phyloP scores from a whole-genome alignment of 1,140 invertebrate species.

The Drosophila ohnishii region DNA sequence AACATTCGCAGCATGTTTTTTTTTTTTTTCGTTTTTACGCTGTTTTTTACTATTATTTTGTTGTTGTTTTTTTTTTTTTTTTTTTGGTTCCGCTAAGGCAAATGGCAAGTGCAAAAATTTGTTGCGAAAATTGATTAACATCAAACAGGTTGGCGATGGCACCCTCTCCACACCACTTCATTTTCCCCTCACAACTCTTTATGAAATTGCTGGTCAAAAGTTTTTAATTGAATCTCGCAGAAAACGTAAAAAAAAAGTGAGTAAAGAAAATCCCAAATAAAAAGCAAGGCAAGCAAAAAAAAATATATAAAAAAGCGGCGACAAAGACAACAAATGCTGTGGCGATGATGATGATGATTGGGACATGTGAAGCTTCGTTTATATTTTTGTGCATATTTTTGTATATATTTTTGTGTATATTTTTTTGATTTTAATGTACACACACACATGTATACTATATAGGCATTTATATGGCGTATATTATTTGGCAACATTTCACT shows the following conservation, averaged over 20 bases:
- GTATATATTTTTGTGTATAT: slow-evolving; percentile 6
- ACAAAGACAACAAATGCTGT: slow-evolving; percentile 49
- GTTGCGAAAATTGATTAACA: slow-evolving; percentile 81
- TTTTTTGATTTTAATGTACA: slow-evolving; percentile 19
- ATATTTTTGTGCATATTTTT: slow-evolving; percentile 4
- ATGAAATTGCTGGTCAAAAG: slow-evolving; percentile 67
- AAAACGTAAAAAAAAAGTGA: slow-evolving; percentile 31
- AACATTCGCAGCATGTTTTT: slow-evolving; percentile 59
- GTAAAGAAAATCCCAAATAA: slow-evolving; percentile 29
- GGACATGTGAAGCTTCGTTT: slow-evolving; percentile 38
- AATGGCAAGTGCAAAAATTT: slow-evolving; percentile 79
- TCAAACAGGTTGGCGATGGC: slow-evolving; percentile 71
- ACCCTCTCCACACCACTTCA: slow-evolving; percentile 3
- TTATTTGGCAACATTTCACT: slow-evolving; percentile 67
- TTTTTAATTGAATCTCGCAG: slow-evolving; percentile 70
- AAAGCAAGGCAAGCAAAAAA: slow-evolving; percentile 45
- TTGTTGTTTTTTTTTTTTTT: not conserved
- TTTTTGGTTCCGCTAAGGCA: slow-evolving; percentile 42
- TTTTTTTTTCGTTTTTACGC: slow-evolving; percentile 34
- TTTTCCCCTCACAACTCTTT: slow-evolving; percentile 35
- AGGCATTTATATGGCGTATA: slow-evolving; percentile 7
- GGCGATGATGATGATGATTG: slow-evolving; percentile 39
- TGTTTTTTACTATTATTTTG: not conserved
- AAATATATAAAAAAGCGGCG: slow-evolving; percentile 41
- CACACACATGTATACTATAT: slow-evolving; percentile 8